Evolutionary conservation across 2,888 invertebrate genomes (phyloP).

Genomic region (Cheilosia soror): DNA sequence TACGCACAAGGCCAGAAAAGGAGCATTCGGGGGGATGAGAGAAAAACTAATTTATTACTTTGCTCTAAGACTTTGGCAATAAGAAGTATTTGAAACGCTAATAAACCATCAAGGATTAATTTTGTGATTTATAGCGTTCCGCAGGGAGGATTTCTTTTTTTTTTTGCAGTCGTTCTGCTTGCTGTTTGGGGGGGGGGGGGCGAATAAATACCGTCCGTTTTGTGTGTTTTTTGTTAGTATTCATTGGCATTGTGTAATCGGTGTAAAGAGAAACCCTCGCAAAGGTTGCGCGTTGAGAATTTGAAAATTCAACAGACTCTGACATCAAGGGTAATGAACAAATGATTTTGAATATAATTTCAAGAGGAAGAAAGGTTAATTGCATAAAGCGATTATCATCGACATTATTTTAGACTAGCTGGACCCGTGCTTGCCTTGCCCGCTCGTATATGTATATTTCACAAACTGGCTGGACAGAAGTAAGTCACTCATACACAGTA

Average conservation of each 20-base stretch:
- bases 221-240: slow-evolving; percentile 3
- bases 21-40: slow-evolving; percentile 2
- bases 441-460: too few relatives aligned
- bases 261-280: background rate
- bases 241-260: slow-evolving; percentile 12
- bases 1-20: background rate
- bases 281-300: background rate
- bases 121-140: slow-evolving; percentile 81
- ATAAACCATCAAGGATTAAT: slow-evolving; percentile 83
- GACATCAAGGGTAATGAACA: slow-evolving; percentile 21
- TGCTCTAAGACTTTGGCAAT: slow-evolving; percentile 68
- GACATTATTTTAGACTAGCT: background rate
- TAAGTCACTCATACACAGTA: too few relatives aligned
- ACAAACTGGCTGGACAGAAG: too few relatives aligned
- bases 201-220: slow-evolving; percentile 3
- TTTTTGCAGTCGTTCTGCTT: background rate
- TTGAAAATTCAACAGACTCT: slow-evolving; percentile 6
- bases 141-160: slow-evolving; percentile 45
- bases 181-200: background rate
- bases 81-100: slow-evolving; percentile 78
- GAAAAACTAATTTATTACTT: slow-evolving; percentile 71
- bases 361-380: slow-evolving; percentile 32
- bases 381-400: slow-evolving; percentile 21
- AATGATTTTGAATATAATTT: slow-evolving; percentile 35
- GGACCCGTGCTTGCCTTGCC: too few relatives aligned